These are phyloP conservation scores for Drosophila tani DNA, from an alignment of 1,140 invertebrate genomes.

Conservation along the genomic window DNA sequence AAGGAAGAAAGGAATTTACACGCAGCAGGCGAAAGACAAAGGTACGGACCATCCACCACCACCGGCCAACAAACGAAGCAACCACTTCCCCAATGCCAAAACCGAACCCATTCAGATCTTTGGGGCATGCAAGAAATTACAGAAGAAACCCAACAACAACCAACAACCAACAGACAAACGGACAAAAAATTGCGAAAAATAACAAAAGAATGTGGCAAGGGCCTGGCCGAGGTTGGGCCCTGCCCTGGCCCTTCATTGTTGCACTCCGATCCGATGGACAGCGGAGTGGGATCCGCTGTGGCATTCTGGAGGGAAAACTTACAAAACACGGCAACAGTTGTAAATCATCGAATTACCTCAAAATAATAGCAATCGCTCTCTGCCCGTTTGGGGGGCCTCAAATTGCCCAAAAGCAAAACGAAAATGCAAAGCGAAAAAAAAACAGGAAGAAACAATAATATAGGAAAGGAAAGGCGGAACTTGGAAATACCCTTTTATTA, in stretches of 20 bases:
- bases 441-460: neutral
- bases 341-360: conserved; percentile 83
- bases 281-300: conserved; percentile 50
- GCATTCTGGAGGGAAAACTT: conserved; percentile 75
- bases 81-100: conserved; percentile 47
- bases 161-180: conserved; percentile 11
- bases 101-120: conserved; percentile 44
- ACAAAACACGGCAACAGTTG: conserved; percentile 81
- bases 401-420: conserved; percentile 60
- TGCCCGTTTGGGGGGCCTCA: conserved; percentile 51
- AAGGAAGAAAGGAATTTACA: conserved; percentile 31
- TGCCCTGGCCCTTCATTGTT: conserved; percentile 67
- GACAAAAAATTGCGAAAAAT: conserved; percentile 66
- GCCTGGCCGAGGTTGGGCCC: conserved; percentile 66
- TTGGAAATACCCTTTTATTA: conserved; percentile 9
- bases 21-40: conserved; percentile 30
- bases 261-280: conserved; percentile 26
- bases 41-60: neutral
- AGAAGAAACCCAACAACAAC: conserved; percentile 19
- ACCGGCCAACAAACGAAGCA: neutral
- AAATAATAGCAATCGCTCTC: conserved; percentile 80
- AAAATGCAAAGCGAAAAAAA: conserved; percentile 65
- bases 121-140: conserved; percentile 59
- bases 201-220: conserved; percentile 72
- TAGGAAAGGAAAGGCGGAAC: neutral